Conservation (phyloP, 2,888 invertebrate genomes). For the Bimastos eiseni region DNA sequence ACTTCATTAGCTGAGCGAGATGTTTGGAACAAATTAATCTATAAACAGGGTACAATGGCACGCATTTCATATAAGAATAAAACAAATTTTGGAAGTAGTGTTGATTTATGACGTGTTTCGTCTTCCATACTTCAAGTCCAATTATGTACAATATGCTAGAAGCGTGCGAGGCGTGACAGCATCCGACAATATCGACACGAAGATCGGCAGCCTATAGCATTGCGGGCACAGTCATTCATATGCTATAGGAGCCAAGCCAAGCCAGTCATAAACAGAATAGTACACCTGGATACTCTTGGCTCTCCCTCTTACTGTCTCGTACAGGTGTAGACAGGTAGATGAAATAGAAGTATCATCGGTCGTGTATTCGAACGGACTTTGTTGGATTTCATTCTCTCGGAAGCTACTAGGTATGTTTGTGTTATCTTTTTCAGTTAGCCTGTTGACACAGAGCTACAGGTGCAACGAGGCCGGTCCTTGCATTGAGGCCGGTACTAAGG, state of each 20-base stretch:
- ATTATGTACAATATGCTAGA: background rate
- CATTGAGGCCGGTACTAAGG: background rate
- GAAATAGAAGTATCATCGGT: background rate
- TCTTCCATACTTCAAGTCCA: conserved; percentile 1
- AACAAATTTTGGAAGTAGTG: background rate
- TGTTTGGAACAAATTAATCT: background rate
- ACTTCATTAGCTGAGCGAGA: too few relatives aligned
- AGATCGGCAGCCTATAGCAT: background rate
- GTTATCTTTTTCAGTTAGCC: background rate
- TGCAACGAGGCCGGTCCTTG: background rate
- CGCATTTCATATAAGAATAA: background rate
- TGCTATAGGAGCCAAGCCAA: background rate
- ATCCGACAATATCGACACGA: background rate
- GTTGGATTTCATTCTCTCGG: background rate
- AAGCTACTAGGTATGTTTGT: background rate
- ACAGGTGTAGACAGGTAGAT: conserved; percentile 1
- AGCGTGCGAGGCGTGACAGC: background rate
- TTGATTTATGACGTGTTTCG: conserved; percentile 5
- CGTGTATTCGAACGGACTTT: background rate
- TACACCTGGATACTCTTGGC: background rate
- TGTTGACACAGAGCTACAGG: background rate
- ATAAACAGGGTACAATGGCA: background rate
- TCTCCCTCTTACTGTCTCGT: background rate
- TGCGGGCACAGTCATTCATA: background rate
- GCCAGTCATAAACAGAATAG: background rate